Evolutionary conservation across 1,140 invertebrate genomes (phyloP), one percentile per base, ranked within the genome.

Genomic region (Trinorchestia longiramus): DNA sequence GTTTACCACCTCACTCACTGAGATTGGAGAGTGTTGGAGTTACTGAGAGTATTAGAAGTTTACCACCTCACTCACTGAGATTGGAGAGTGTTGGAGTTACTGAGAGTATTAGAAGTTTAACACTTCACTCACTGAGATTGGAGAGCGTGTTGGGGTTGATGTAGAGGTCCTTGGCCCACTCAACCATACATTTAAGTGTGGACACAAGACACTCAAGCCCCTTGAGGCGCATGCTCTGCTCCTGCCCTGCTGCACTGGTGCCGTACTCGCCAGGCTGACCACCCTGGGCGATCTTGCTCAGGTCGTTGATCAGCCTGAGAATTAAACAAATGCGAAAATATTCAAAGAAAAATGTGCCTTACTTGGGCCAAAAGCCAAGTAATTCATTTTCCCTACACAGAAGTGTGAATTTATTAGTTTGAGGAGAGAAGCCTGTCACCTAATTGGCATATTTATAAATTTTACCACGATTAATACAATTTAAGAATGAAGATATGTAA

Each of bases 161-260:
- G 97, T 99, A 99, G 11, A 99, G 97, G 97, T 99, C 99, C 97
- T 99, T 99, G 97, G 99, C 99, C 99, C 99, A 99, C 97, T 99
- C 99, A 0, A 99, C 99, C 99, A 99, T 99, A 97, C 99, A 99
- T 97, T 99, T 99, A 0, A 99, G 97, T 97, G 99, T 99, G 0
- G 99, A 99, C 0, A 99, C 99, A 17, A 99, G 97, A 97, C 99
- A 99, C 97, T 99, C 99, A 1, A 99, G 98, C 0, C 99, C 99
- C 97, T 99, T 98, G 94, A 99, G 98, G 95, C 99, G 98, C 99
- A 99, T 99, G 0, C 98, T 99, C 97, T 99, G 99, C 97, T 99
- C 99, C 97, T 99, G 99, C 97, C 98, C 98, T 40, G 92, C 92
- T 0, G 98, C 98, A 92, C 99, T 99, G 15, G 97, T 97, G 43